These are phyloP conservation scores for Tamandua tetradactyla DNA, from an alignment of 2,797 vertebrate species.

Conservation along the genomic window DNA sequence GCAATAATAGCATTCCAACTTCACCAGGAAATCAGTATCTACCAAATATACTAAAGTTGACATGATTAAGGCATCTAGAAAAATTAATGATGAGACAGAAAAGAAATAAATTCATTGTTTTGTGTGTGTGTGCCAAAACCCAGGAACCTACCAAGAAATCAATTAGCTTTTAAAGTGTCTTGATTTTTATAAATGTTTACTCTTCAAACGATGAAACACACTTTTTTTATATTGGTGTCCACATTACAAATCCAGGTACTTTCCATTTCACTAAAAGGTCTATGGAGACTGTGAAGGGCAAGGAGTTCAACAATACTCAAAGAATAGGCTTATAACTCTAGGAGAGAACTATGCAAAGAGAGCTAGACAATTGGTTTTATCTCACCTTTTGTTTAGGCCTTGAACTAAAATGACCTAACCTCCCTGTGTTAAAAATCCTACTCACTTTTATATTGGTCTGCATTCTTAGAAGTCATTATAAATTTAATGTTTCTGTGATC, in stretches of 20 bases:
- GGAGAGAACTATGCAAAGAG: background rate
- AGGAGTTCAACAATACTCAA: background rate
- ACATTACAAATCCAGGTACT: background rate
- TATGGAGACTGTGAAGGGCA: background rate
- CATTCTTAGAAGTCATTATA: background rate
- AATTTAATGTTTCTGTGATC: background rate
- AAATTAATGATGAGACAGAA: slow-evolving; percentile 12
- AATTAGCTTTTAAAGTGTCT: background rate
- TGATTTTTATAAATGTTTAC: background rate
- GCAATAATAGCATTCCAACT: background rate
- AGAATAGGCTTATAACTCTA: background rate
- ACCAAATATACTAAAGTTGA: background rate
- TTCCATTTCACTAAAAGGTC: background rate
- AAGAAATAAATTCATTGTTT: background rate
- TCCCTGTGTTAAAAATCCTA: background rate
- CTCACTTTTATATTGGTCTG: background rate
- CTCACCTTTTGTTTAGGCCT: background rate
- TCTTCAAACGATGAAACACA: slow-evolving; percentile 16
- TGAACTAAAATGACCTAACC: background rate
- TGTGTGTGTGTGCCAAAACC: too few relatives aligned
- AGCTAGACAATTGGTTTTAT: background rate
- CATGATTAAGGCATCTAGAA: background rate
- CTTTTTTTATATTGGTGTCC: slow-evolving; percentile 1
- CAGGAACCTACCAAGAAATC: too few relatives aligned
- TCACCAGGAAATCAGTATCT: background rate